phyloP scores from a whole-genome alignment of 1,140 invertebrate genomes.

The Scaptomyza graminum region DNA sequence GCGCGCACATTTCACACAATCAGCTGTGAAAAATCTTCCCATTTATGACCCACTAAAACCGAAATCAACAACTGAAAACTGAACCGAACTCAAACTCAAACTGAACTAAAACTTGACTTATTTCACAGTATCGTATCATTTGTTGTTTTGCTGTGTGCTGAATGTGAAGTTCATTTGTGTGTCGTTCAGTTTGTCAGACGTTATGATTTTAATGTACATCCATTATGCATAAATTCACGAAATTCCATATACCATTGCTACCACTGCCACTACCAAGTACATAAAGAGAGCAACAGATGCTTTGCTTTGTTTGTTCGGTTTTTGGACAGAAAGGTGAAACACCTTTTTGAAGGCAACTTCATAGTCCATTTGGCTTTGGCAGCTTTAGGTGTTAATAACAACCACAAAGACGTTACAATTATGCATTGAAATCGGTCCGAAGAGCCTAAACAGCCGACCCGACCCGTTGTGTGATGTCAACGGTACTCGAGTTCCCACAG shows the following conservation, averaged over 20 bases:
- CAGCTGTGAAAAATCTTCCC: slow-evolving; percentile 79
- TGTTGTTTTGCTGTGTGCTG: slow-evolving; percentile 21
- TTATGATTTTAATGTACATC: slow-evolving; percentile 79
- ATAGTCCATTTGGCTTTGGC: slow-evolving; percentile 71
- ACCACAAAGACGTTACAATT: slow-evolving; percentile 80
- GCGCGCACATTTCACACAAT: slow-evolving; percentile 70
- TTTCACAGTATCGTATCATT: slow-evolving; percentile 55
- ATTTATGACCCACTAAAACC: slow-evolving; percentile 79
- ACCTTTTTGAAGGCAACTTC: slow-evolving; percentile 61
- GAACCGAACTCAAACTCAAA: slow-evolving; percentile 7
- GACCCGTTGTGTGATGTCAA: slow-evolving; percentile 73
- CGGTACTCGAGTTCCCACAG: slow-evolving; percentile 67
- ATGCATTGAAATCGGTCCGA: slow-evolving; percentile 79
- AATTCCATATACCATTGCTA: slow-evolving; percentile 45
- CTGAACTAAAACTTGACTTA: slow-evolving; percentile 40
- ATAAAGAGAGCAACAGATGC: slow-evolving; percentile 17
- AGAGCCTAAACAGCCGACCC: slow-evolving; percentile 6
- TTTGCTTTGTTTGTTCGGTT: slow-evolving; percentile 62
- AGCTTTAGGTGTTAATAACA: slow-evolving; percentile 72
- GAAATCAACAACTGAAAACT: slow-evolving; percentile 44
- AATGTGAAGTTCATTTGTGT: slow-evolving; percentile 44
- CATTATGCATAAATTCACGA: slow-evolving; percentile 83
- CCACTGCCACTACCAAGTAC: no score
- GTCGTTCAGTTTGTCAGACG: slow-evolving; percentile 35
- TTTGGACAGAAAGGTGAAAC: slow-evolving; percentile 55